Percentiles rank a stretch among this genome's conserved stretches.
These are phyloP conservation scores for Aphidius ervi DNA, from an alignment of 1,140 invertebrate genomes.

Conservation along the genomic window DNA sequence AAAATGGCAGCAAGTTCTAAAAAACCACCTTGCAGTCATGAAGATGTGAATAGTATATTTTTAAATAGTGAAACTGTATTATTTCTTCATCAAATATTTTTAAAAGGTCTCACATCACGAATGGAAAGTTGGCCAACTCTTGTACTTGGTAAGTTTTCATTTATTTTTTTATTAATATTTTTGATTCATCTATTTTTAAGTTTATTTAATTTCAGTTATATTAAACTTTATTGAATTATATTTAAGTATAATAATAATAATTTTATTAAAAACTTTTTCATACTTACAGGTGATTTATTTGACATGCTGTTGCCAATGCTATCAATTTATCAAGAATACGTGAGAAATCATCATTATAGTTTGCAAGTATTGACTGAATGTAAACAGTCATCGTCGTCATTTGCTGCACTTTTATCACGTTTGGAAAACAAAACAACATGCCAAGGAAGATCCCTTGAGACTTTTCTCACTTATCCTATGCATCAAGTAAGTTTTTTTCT, in stretches of 20 bases:
- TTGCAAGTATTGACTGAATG: conserved; percentile 92
- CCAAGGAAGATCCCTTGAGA: conserved; percentile 81
- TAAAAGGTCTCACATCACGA: conserved; percentile 87
- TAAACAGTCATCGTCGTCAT: conserved; percentile 77
- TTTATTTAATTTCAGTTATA: background rate
- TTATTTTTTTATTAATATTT: background rate
- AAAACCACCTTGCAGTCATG: conserved; percentile 88
- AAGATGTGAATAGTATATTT: conserved; percentile 94
- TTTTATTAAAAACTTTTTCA: conserved; percentile 8
- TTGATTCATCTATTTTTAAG: background rate
- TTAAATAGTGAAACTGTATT: conserved; percentile 91
- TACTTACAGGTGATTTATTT: conserved; percentile 77
- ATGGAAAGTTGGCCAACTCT: conserved; percentile 92
- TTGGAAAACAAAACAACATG: conserved; percentile 84
- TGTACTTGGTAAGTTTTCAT: conserved; percentile 65
- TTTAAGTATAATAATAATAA: background rate
- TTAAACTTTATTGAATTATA: background rate
- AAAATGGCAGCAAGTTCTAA: conserved; percentile 93
- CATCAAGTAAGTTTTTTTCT: conserved; percentile 68
- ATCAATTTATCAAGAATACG: conserved; percentile 92
- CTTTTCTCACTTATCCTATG: conserved; percentile 92
- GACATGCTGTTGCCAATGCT: conserved; percentile 92
- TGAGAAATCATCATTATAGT: conserved; percentile 89
- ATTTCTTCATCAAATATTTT: conserved; percentile 92
- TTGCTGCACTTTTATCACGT: conserved; percentile 74